A percentile compares a stretch with the other conserved stretches of the same genome.
Evolutionary conservation across 1,140 invertebrate species (phyloP).

Genomic region (Pteromalus puparum): DNA sequence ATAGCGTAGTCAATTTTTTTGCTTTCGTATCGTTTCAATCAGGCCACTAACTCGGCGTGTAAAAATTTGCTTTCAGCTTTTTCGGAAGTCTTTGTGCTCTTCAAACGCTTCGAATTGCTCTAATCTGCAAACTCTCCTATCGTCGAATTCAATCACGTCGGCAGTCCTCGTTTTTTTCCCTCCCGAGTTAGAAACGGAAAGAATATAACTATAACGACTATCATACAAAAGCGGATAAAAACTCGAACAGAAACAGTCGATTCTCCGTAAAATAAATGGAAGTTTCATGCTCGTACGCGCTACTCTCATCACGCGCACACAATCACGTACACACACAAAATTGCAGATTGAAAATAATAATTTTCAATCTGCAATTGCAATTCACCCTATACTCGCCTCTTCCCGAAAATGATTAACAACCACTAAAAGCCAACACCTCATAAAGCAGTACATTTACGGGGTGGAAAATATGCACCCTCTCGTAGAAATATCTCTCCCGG

Average conservation of each 20-base stretch:
- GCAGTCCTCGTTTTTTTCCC: not conserved
- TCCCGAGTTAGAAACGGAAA: not conserved
- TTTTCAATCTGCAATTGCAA: too few species aligned
- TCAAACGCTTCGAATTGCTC: not conserved
- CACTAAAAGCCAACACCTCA: not conserved
- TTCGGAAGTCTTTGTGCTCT: not conserved
- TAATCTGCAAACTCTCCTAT: not conserved
- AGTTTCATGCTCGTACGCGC: not conserved
- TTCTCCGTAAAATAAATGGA: not conserved
- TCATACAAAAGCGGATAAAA: not conserved
- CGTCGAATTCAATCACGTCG: not conserved
- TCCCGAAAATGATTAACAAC: not conserved
- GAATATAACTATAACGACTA: not conserved
- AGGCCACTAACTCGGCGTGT: too few species aligned
- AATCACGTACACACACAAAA: too few species aligned
- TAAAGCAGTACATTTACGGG: not conserved
- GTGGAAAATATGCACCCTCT: not conserved
- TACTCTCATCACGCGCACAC: too few species aligned
- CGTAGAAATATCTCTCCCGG: not conserved
- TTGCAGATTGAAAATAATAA: too few species aligned
- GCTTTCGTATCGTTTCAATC: too few species aligned
- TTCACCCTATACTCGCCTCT: not conserved
- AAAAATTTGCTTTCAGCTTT: not conserved
- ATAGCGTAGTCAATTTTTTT: too few species aligned
- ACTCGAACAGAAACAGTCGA: not conserved